Evolutionary conservation across 2,888 invertebrate species (phyloP).

Genomic region (Ceramica pisi): DNA sequence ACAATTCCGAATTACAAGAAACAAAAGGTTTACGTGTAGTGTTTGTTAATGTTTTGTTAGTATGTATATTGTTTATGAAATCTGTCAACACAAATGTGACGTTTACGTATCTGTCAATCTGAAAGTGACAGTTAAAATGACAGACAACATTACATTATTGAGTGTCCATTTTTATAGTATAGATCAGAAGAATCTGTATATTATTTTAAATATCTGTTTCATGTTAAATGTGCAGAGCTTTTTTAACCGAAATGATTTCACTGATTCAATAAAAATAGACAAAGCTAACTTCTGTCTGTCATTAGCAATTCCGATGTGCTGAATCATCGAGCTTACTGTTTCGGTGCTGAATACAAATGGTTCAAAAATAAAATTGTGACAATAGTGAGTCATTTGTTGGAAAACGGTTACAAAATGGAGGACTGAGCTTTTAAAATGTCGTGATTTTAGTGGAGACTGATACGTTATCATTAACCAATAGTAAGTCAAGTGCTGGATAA

Average conservation of each 20-base stretch:
- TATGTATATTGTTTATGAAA: neutral
- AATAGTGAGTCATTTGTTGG: constrained; percentile 74
- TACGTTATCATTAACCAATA: neutral
- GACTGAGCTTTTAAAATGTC: neutral
- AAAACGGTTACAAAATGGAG: constrained; percentile 48
- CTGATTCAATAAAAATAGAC: constrained; percentile 56
- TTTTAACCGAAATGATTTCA: constrained; percentile 56
- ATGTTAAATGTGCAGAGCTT: constrained; percentile 24
- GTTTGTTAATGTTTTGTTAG: no score
- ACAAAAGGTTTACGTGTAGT: neutral
- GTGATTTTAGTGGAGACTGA: neutral
- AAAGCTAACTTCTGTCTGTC: constrained; percentile 45
- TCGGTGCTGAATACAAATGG: constrained; percentile 81
- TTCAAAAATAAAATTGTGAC: constrained; percentile 77
- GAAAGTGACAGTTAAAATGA: constrained; percentile 19
- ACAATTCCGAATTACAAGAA: neutral
- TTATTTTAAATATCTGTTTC: constrained; percentile 10
- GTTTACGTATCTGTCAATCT: constrained; percentile 18
- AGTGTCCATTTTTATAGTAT: neutral
- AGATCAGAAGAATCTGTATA: neutral
- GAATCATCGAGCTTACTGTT: constrained; percentile 80
- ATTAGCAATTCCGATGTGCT: constrained; percentile 74
- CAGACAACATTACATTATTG: neutral
- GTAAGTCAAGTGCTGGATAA: neutral
- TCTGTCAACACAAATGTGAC: constrained; percentile 14